Evolutionary conservation across 2,888 invertebrate genomes (phyloP), one percentile per base, ranked within the genome.

Genomic region (Acanthococcus lagerstroemiae): DNA sequence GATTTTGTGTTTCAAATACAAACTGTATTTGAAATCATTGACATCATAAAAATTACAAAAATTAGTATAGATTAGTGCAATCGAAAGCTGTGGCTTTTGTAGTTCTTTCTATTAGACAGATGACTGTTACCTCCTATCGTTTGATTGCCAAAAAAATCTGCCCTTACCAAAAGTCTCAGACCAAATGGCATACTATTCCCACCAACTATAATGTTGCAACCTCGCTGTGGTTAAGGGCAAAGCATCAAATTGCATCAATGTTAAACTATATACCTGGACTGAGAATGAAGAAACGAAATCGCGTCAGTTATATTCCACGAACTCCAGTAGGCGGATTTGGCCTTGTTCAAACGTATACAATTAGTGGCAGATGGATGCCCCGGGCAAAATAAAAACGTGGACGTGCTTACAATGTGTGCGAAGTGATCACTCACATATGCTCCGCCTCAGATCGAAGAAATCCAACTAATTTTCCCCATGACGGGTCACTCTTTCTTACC

Each of bases 161-260:
- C 55, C 68, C 1, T 50, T 74, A 1, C 74, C 73, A 0, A 73
- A 72, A 58, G 67, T 74, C 17, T 73, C 74, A 0, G 74, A 75
- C 66, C 74, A 75, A 69, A 63, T 70, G 12, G 69, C 72, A 1
- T 75, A 75, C 55, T 76, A 73, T 70, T 68, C 69, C 25, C 68
- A 73, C 9, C 74, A 75, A 67, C 55, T 75, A n/a, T 74, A 74
- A 66, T 52, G 69, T 6, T 75, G 73, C 66, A 75, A 75, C 68
- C 73, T 74, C 26, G 73, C 74, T 15, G 68, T 74, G n/a, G 73
- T 74, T 58, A 67, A 71, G 58, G 74, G 74, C 17, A 50, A 61
- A 50, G 74, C 74, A 19, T 72, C 72, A 66, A 37, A 37, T 37
- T 15, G 15, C 15, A 9, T 37, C 7, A 37, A 37, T 15, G 37